Conservation (phyloP, 2,113 vertebrate species). For the Mustelus asterias region DNA sequence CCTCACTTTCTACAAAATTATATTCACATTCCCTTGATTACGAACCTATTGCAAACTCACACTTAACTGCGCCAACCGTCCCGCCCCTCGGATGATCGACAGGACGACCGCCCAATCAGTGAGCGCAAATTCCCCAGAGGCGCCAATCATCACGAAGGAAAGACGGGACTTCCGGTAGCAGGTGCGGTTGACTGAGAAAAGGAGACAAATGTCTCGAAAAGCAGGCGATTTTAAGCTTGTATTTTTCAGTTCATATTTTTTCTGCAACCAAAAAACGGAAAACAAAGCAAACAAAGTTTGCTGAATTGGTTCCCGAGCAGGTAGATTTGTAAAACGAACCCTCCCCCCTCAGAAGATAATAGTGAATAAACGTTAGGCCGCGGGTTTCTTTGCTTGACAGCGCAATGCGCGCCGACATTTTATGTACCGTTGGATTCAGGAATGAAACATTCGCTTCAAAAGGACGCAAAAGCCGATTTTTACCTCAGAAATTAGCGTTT, state of each 20-base stretch:
- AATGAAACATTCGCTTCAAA: background rate
- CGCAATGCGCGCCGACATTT: conserved; percentile 30
- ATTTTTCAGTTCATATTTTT: background rate
- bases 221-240: background rate
- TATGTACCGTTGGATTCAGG: background rate
- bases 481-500: conserved; percentile 28
- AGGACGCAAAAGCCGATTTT: background rate
- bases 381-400: conserved; percentile 1
- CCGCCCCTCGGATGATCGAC: background rate
- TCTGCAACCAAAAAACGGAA: background rate
- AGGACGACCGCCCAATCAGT: background rate
- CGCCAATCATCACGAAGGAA: background rate
- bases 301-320: background rate
- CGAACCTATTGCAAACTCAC: conserved; percentile 29
- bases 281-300: background rate
- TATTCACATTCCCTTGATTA: conserved; percentile 18
- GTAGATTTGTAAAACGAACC: background rate
- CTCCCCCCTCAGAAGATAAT: background rate
- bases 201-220: conserved; percentile 28
- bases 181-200: conserved; percentile 37
- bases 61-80: conserved; percentile 22
- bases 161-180: conserved; percentile 31
- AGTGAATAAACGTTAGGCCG: conserved; percentile 29
- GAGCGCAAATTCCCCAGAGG: background rate
- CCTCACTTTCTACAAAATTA: background rate